Conservation (phyloP, 2,113 vertebrate species). For the Dasyurus viverrinus region DNA sequence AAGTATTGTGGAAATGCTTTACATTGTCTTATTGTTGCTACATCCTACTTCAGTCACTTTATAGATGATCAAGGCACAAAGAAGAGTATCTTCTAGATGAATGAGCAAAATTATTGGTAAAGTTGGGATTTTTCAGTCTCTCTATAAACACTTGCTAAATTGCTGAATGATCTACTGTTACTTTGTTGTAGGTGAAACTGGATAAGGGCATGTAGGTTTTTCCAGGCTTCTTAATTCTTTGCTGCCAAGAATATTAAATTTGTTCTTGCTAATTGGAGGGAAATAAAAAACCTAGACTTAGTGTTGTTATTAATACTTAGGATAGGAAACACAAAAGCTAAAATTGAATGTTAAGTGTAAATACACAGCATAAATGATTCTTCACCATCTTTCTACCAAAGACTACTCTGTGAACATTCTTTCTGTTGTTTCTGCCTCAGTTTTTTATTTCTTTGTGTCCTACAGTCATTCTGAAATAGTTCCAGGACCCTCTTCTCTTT, state of each 20-base stretch:
- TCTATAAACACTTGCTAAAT: neutral
- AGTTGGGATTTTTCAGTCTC: neutral
- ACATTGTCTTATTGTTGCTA: neutral
- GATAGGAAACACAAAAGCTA: neutral
- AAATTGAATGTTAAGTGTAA: constrained; percentile 28
- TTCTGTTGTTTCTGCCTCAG: neutral
- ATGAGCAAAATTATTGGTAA: neutral
- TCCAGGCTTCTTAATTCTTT: neutral
- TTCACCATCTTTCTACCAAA: neutral
- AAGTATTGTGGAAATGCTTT: constrained; percentile 10
- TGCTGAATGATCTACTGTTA: constrained; percentile 8
- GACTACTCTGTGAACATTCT: neutral
- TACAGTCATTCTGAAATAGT: neutral
- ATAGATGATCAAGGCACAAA: neutral
- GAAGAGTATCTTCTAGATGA: neutral
- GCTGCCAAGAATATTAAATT: constrained; percentile 1
- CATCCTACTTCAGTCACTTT: neutral
- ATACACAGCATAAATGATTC: neutral
- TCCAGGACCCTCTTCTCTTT: neutral
- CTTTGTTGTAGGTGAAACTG: neutral
- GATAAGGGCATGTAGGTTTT: neutral
- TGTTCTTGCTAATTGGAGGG: constrained; percentile 2
- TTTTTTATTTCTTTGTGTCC: neutral
- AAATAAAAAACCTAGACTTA: neutral
- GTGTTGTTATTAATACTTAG: constrained; percentile 14